Base-by-base conservation (phyloP, 2,113 vertebrate genomes). In the Oryzias woworae region DNA sequence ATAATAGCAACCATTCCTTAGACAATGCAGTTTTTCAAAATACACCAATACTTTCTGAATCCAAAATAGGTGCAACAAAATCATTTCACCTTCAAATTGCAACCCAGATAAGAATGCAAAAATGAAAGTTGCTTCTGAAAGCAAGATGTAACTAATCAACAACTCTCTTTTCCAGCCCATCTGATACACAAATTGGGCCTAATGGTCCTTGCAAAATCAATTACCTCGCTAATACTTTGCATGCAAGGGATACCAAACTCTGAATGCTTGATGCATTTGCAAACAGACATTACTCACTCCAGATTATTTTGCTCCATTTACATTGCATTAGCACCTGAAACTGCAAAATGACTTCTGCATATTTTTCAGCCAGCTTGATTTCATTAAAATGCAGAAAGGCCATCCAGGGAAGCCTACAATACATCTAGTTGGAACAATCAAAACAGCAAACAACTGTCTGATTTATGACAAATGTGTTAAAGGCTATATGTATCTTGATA, bases 171-270 rank as follows among this genome's bases (percentile, higher is more conserved):
- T 90, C 82, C 84, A 87, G 82, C 88, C 86, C 88, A 86, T 90
- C 87, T 87, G 86, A 89, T 87, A 88, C 85, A 90, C 87, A 90
- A 91, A 91, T 91, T 88, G 84, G 79, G 78, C 85, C 79, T 90
- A 90, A 91, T 90, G 89, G 91, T 90, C 78, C 81, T 54, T 85
- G 74, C 80, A 88, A 88, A 92, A 90, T 91, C 88, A 89, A 93
- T 92, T 91, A 87, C 83, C 84, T 81, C 73, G 77, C 81, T 89
- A 84, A 84, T 80, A 83, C 77, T 90, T 88, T 88, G 85, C 90
- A 91, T 88, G 83, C 84, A 84, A 83, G 82, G 73, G 69, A 87
- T 87, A 75, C 77, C 70, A 81, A 83, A 89, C 74, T 82, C 71
- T 71, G 82, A 86, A 83, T 83, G 84, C 84, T 83, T 57, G 82